Evolutionary conservation across 2,888 invertebrate genomes (phyloP), one percentile per base, ranked within the genome.

Genomic region (Melinaea marsaeus): DNA sequence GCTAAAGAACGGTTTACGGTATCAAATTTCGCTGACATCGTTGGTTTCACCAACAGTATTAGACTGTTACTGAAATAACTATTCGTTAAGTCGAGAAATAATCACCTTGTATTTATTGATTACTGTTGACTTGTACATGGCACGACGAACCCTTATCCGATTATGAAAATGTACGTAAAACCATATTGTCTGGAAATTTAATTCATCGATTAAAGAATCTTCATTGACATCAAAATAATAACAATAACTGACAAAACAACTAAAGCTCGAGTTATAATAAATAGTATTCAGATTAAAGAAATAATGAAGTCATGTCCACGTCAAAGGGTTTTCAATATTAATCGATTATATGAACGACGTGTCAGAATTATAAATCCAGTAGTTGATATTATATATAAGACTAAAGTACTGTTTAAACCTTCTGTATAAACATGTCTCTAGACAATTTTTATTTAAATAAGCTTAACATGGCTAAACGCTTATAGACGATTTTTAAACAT

Each of bases 311-410:
- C 64, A 65, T 70, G 70, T 65, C 65, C 62, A 64, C 63, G 62
- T 69, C 68, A 72, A 71, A 69, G 60, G 68, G 64, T 65, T 64
- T 57, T 66, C 67, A 55, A 69, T 67, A 67, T 70, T 69, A 69
- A 64, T 67, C 69, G 69, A 73, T 72, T 70, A 69, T 71, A 68
- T 71, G 67, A 68, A 71, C 70, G 71, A 67, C 69, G 71, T 59
- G 66, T 70, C 71, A 70, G 71, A 71, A 72, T 72, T 74, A 71
- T 71, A 69, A 74, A 74, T 74, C 67, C 59, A 66, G 68, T 71
- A 68, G 66, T 61, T 62, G 66, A 60, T 64, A 75, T 76, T 74
- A 73, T 73, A 73, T 73, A 22, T 22, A 22, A 22, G 22, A 22
- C 22, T 22, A 22, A 22, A 22, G 22, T 22, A 22, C 22, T 22